Evolutionary conservation across 2,888 invertebrate genomes (phyloP).

Genomic region (Lysandra coridon): DNA sequence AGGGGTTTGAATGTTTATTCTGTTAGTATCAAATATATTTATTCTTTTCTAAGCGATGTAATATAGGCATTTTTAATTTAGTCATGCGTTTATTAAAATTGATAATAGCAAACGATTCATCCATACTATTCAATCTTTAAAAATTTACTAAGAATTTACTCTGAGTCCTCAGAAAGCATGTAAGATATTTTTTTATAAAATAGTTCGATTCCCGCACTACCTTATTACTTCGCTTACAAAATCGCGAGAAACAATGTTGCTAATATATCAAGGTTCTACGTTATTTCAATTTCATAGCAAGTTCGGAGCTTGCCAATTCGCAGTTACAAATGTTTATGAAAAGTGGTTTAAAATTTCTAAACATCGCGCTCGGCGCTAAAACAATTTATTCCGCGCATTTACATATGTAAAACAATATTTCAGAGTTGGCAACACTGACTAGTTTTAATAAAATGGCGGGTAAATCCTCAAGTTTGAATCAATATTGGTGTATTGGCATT

Average conservation of each 20-base stretch:
- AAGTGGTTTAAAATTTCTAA: conserved; percentile 5
- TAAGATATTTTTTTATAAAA: no score
- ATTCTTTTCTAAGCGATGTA: no score
- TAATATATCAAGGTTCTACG: background rate
- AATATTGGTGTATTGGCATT: conserved; percentile 24
- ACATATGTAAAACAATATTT: conserved; percentile 22
- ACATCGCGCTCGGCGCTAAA: background rate
- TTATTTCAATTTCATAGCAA: background rate
- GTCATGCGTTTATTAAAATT: no score
- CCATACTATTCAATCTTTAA: no score
- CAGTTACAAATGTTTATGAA: conserved; percentile 15
- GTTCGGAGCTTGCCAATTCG: background rate
- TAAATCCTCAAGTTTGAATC: background rate
- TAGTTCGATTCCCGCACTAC: no score
- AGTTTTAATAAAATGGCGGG: conserved; percentile 17
- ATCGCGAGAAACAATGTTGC: background rate
- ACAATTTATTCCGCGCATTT: conserved; percentile 14
- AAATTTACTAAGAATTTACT: no score
- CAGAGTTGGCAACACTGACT: background rate
- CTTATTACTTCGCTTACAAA: background rate
- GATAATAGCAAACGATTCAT: no score
- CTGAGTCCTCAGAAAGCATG: no score
- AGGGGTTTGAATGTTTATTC: no score
- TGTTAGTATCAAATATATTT: no score
- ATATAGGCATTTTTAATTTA: no score